Evolutionary conservation across 2,797 vertebrate genomes (phyloP).

Genomic region (Hipposideros larvatus): DNA sequence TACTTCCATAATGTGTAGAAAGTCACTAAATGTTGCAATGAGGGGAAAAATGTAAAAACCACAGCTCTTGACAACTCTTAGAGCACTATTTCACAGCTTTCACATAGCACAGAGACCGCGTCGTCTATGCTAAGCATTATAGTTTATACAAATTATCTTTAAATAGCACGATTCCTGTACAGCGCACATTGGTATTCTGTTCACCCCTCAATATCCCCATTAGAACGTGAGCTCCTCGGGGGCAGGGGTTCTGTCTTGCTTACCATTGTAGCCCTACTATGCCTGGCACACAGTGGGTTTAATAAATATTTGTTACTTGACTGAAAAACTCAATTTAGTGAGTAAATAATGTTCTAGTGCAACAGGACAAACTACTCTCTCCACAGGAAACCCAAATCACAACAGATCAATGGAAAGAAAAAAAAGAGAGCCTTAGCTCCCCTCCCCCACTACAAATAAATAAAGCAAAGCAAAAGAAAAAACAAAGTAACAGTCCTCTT

Average conservation of each 20-base stretch:
- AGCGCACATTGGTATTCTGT: conserved; percentile 83
- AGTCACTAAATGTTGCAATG: conserved; percentile 80
- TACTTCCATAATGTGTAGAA: conserved; percentile 77
- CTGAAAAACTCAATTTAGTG: conserved; percentile 85
- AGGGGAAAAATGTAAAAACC: conserved; percentile 83
- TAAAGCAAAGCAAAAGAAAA: conserved; percentile 83
- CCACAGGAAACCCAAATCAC: conserved; percentile 89
- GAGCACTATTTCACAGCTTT: conserved; percentile 90
- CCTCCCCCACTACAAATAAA: conserved; percentile 88
- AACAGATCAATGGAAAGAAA: conserved; percentile 86
- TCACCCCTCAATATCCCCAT: conserved; percentile 81
- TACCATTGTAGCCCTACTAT: conserved; percentile 73
- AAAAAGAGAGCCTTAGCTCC: conserved; percentile 76
- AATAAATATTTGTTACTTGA: conserved; percentile 82
- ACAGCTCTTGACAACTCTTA: conserved; percentile 86
- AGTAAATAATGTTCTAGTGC: conserved; percentile 88
- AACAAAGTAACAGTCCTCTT: conserved; percentile 89
- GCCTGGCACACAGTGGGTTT: conserved; percentile 75
- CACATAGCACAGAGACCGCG: conserved; percentile 72
- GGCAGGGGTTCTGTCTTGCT: conserved; percentile 79
- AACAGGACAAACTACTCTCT: conserved; percentile 89
- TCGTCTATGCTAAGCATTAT: conserved; percentile 84
- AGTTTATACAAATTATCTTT: conserved; percentile 77
- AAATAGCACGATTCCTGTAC: conserved; percentile 87
- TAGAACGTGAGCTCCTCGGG: conserved; percentile 59